Evolutionary conservation across 1,140 invertebrate species (phyloP).

Genomic region (Leptonema lineaticorne): DNA sequence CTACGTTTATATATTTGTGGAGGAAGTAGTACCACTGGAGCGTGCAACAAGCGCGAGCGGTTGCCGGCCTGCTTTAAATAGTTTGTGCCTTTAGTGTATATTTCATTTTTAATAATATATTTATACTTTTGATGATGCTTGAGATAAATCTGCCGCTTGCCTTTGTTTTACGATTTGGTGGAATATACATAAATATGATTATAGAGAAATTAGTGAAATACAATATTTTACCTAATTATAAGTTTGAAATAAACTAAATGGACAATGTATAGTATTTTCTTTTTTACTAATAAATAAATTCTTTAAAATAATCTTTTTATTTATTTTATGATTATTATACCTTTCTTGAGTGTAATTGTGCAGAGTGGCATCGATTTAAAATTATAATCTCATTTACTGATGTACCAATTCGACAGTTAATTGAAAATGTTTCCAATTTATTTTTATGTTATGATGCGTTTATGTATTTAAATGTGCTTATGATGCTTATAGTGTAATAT

Average conservation of each 20-base stretch:
- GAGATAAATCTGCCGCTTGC: constrained; percentile 39
- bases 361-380: too few relatives aligned
- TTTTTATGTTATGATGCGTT: too few relatives aligned
- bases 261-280: constrained; percentile 59
- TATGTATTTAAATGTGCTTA: too few relatives aligned
- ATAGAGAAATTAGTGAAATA: constrained; percentile 48
- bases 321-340: neutral
- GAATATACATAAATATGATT: constrained; percentile 32
- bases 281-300: constrained; percentile 59
- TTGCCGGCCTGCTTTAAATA: constrained; percentile 39
- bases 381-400: too few relatives aligned
- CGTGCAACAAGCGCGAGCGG: constrained; percentile 38
- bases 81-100: constrained; percentile 41
- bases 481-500: too few relatives aligned
- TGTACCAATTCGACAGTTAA: too few relatives aligned
- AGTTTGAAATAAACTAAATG: constrained; percentile 59
- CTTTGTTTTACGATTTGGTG: constrained; percentile 43
- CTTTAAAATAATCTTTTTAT: constrained; percentile 23
- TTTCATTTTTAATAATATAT: constrained; percentile 38
- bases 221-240: constrained; percentile 57
- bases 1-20: constrained; percentile 10
- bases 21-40: constrained; percentile 28
- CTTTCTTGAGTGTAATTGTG: neutral
- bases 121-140: constrained; percentile 38
- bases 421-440: too few relatives aligned